These are phyloP conservation scores for Mythimna lalbum DNA, from an alignment of 2,888 invertebrate genomes.

Conservation along the genomic window DNA sequence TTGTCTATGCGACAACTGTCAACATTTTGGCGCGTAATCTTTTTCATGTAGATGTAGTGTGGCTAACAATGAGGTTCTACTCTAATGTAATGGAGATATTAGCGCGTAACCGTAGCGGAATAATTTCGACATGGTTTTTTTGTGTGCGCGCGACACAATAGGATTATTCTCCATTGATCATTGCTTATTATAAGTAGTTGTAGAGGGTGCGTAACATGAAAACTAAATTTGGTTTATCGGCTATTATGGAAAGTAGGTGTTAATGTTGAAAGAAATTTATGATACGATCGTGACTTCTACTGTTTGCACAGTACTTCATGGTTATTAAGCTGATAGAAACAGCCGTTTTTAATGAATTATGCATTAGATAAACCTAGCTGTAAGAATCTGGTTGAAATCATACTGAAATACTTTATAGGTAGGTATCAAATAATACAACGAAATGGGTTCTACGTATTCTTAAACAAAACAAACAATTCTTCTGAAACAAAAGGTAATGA, in stretches of 20 bases:
- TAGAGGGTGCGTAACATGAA: conserved; percentile 89
- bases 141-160: conserved; percentile 87
- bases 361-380: background rate
- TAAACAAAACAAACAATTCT: conserved; percentile 77
- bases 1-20: conserved; percentile 88
- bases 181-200: conserved; percentile 89
- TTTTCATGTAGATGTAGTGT: conserved; percentile 75
- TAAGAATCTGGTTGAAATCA: background rate
- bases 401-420: background rate
- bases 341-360: conserved; percentile 29
- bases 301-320: conserved; percentile 78
- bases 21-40: conserved; percentile 87
- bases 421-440: background rate
- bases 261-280: conserved; percentile 89
- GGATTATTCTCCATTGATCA: conserved; percentile 91
- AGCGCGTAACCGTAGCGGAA: conserved; percentile 88
- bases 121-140: conserved; percentile 90
- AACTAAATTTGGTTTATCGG: conserved; percentile 91
- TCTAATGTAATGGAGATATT: conserved; percentile 90
- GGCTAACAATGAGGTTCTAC: conserved; percentile 79
- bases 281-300: conserved; percentile 85
- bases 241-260: conserved; percentile 91
- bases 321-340: conserved; percentile 55
- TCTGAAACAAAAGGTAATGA: conserved; percentile 85
- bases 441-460: conserved; percentile 23